These are phyloP conservation scores for Parauchenoglanis ngamensis DNA, from an alignment of 2,797 vertebrate genomes.

Conservation along the genomic window DNA sequence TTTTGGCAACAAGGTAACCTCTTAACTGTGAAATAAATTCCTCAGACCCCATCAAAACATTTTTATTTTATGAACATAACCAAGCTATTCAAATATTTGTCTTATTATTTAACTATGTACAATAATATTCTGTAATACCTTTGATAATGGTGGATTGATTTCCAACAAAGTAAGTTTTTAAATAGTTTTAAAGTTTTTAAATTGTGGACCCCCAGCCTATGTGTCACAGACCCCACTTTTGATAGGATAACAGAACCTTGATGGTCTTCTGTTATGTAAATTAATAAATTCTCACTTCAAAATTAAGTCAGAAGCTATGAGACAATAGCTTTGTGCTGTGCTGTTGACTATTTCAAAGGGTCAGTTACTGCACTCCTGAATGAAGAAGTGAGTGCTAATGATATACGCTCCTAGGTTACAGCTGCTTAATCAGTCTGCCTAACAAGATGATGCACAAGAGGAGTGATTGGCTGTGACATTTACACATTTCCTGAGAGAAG, in stretches of 20 bases:
- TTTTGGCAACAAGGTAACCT: not conserved
- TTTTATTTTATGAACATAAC: not conserved
- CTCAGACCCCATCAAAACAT: not conserved
- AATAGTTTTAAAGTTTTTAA: not conserved
- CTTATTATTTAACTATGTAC: not conserved
- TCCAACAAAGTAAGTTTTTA: not conserved
- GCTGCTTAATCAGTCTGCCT: slow-evolving; percentile 56
- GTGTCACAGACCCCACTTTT: not conserved
- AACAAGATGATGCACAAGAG: slow-evolving; percentile 42
- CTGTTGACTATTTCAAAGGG: slow-evolving; percentile 41
- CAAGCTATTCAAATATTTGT: not conserved
- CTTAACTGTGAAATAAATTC: not conserved
- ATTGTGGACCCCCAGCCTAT: not conserved
- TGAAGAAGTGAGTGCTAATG: slow-evolving; percentile 35
- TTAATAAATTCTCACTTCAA: slow-evolving; percentile 8
- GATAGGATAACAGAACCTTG: not conserved
- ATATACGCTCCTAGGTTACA: slow-evolving; percentile 50
- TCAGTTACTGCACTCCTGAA: slow-evolving; percentile 1
- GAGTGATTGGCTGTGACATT: slow-evolving; percentile 60
- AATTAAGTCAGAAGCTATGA: slow-evolving; percentile 26
- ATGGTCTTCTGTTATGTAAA: not conserved
- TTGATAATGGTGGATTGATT: not conserved
- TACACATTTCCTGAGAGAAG: slow-evolving; percentile 51
- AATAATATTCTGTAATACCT: not conserved
- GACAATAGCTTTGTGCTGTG: slow-evolving; percentile 25